Percentiles rank a stretch among this genome's conserved stretches.
These are phyloP conservation scores for Mantis religiosa DNA, from an alignment of 2,888 invertebrate genomes.

Conservation along the genomic window DNA sequence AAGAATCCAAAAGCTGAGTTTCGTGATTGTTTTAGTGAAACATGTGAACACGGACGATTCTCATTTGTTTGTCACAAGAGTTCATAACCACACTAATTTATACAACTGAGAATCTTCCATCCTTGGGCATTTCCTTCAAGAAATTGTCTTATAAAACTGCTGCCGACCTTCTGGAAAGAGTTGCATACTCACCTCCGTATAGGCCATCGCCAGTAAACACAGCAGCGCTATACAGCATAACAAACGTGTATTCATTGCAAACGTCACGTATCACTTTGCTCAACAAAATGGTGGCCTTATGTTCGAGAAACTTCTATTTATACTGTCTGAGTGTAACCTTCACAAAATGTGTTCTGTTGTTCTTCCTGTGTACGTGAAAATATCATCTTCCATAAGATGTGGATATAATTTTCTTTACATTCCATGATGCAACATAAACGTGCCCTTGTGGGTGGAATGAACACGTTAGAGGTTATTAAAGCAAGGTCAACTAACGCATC, in stretches of 20 bases:
- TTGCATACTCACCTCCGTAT: background rate
- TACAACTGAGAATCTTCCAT: too few relatives aligned
- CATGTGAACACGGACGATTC: too few relatives aligned
- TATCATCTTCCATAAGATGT: background rate
- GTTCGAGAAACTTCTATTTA: background rate
- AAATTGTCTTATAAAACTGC: too few relatives aligned
- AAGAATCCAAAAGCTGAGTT: too few relatives aligned
- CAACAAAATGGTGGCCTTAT: background rate
- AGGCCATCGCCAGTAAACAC: background rate
- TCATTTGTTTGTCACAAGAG: too few relatives aligned
- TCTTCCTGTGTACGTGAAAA: background rate
- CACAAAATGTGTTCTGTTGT: background rate
- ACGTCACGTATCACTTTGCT: background rate
- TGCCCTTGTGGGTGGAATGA: background rate
- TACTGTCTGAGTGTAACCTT: background rate
- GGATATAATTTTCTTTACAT: background rate
- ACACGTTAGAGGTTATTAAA: background rate
- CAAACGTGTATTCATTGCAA: background rate
- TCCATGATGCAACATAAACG: background rate
- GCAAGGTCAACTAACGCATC: too few relatives aligned
- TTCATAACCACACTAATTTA: too few relatives aligned
- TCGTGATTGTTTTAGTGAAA: too few relatives aligned
- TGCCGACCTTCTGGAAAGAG: too few relatives aligned
- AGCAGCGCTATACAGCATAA: background rate
- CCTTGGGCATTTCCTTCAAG: too few relatives aligned